phyloP scores from a whole-genome alignment of 2,113 vertebrate genomes.

The Athene cunicularia region DNA sequence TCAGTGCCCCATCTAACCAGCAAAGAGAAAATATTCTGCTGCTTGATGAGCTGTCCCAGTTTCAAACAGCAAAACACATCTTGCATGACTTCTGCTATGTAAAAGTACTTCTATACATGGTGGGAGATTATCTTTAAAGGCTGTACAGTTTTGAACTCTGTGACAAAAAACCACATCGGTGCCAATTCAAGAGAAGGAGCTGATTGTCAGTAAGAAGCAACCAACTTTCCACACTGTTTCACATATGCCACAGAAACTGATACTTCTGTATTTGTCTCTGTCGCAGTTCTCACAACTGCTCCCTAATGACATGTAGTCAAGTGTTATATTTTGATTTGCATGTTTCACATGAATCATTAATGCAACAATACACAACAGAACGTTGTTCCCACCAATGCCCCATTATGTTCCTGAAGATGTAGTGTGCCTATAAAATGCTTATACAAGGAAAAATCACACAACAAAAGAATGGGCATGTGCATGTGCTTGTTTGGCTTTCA shows the following conservation, averaged over 20 bases:
- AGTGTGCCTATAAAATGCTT: neutral
- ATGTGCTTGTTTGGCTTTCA: neutral
- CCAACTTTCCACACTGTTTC: neutral
- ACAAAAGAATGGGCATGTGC: neutral
- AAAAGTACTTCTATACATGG: neutral
- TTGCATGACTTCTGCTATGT: neutral
- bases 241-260: neutral
- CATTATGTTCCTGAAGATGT: neutral
- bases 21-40: neutral
- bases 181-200: neutral
- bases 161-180: neutral
- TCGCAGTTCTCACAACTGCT: neutral
- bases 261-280: neutral
- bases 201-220: neutral
- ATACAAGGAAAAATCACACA: neutral
- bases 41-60: neutral
- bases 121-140: neutral
- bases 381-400: neutral
- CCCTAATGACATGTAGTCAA: neutral
- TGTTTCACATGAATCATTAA: constrained; percentile 50
- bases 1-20: neutral
- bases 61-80: neutral
- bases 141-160: neutral
- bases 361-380: neutral
- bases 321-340: constrained; percentile 37